Conservation (phyloP, 2,797 vertebrate species). For the Rallus crepitans region DNA sequence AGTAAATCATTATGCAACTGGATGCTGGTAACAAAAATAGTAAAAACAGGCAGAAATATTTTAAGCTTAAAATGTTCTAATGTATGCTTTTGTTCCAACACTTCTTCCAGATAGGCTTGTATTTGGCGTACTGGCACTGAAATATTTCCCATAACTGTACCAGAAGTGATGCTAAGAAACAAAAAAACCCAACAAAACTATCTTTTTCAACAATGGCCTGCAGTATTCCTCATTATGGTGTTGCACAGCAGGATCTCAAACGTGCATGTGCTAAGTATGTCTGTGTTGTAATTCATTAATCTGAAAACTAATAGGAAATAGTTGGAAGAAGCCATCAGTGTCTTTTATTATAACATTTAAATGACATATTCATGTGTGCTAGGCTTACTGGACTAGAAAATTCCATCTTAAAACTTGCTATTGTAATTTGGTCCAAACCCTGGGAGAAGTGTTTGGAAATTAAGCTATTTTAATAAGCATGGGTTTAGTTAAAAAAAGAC, state of each 20-base stretch:
- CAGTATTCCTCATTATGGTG: constrained; percentile 7
- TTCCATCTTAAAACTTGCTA: constrained; percentile 6
- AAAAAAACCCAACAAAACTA: neutral
- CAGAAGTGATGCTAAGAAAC: constrained; percentile 46
- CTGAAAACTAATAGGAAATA: constrained; percentile 48
- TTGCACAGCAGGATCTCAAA: constrained; percentile 39
- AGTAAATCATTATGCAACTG: neutral
- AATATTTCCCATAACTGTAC: constrained; percentile 17
- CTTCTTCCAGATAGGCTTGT: constrained; percentile 12
- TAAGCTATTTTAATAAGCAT: neutral
- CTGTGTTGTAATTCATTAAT: constrained; percentile 59
- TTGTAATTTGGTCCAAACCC: neutral
- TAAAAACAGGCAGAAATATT: neutral
- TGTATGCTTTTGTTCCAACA: constrained; percentile 21
- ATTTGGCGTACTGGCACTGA: neutral
- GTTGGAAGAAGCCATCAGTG: constrained; percentile 34
- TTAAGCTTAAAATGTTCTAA: neutral
- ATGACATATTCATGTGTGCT: neutral
- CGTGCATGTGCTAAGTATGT: constrained; percentile 35
- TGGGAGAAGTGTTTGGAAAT: constrained; percentile 37
- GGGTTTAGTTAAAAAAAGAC: neutral
- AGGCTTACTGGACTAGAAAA: constrained; percentile 29
- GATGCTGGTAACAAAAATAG: constrained; percentile 17
- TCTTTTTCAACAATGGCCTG: constrained; percentile 41
- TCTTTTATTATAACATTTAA: constrained; percentile 45